A percentile compares a stretch with the other conserved stretches of the same genome.
phyloP scores from a whole-genome alignment of 1,140 invertebrate species.

The Cyrtorhinus lividipennis region DNA sequence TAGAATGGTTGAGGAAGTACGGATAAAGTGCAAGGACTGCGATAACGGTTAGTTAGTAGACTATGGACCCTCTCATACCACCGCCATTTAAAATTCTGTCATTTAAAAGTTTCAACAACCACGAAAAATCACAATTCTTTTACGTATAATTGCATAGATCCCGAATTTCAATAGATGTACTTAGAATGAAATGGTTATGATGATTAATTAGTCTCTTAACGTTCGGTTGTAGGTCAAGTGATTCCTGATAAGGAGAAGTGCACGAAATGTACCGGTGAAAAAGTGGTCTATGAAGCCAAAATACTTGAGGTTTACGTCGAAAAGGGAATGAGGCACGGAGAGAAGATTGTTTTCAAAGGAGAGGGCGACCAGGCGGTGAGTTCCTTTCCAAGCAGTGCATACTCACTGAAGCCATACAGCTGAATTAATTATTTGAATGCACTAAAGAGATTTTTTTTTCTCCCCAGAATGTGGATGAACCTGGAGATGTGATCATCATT shows the following conservation, averaged over 20 bases:
- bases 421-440: too few species aligned
- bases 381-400: constrained; percentile 10
- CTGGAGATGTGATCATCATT: constrained; percentile 82
- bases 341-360: constrained; percentile 72
- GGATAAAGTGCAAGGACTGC: constrained; percentile 54
- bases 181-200: too few species aligned
- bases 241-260: constrained; percentile 72
- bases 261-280: constrained; percentile 62
- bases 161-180: too few species aligned
- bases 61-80: not conserved
- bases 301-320: constrained; percentile 80
- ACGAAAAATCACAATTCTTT: too few species aligned
- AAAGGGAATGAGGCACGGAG: constrained; percentile 76
- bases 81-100: too few species aligned
- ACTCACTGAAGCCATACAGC: too few species aligned
- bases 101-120: too few species aligned
- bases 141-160: too few species aligned
- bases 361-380: constrained; percentile 72
- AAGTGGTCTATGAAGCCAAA: constrained; percentile 60
- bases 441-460: too few species aligned
- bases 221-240: constrained; percentile 38
- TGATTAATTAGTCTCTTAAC: too few species aligned
- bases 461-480: constrained; percentile 1
- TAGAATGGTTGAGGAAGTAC: constrained; percentile 71
- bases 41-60: constrained; percentile 37